Evolutionary conservation across 2,888 invertebrate genomes (phyloP).

Genomic region (Escarpia spicata): DNA sequence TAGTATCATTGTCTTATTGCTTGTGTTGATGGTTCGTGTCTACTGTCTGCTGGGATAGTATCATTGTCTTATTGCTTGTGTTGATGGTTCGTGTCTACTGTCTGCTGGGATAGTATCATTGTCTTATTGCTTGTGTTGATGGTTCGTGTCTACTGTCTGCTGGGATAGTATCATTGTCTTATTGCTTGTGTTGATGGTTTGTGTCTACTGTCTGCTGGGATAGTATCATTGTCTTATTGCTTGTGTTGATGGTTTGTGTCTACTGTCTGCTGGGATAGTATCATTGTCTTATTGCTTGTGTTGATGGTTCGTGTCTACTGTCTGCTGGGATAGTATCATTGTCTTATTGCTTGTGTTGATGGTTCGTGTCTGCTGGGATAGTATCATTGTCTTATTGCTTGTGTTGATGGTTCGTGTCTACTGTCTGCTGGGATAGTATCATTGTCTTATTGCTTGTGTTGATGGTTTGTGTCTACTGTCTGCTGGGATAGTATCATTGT

Average conservation of each 20-base stretch:
- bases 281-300: too few species aligned
- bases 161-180: too few species aligned
- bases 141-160: slow-evolving; percentile 41
- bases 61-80: too few species aligned
- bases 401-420: slow-evolving; percentile 36
- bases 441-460: too few species aligned
- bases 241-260: slow-evolving; percentile 13
- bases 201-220: slow-evolving; percentile 43
- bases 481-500: too few species aligned
- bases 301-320: slow-evolving; percentile 38
- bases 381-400: too few species aligned
- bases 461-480: slow-evolving; percentile 39
- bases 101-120: too few species aligned
- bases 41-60: slow-evolving; percentile 41
- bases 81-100: slow-evolving; percentile 38
- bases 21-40: slow-evolving; percentile 7
- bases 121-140: not conserved
- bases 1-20: too few species aligned
- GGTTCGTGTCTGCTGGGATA: slow-evolving; percentile 23
- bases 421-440: too few species aligned
- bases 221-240: too few species aligned
- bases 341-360: not conserved
- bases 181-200: not conserved
- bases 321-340: too few species aligned
- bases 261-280: slow-evolving; percentile 41